Percentiles rank a stretch among this genome's conserved stretches.
Conservation (phyloP, 2,797 vertebrate genomes). For the Thamnophis elegans region DNA sequence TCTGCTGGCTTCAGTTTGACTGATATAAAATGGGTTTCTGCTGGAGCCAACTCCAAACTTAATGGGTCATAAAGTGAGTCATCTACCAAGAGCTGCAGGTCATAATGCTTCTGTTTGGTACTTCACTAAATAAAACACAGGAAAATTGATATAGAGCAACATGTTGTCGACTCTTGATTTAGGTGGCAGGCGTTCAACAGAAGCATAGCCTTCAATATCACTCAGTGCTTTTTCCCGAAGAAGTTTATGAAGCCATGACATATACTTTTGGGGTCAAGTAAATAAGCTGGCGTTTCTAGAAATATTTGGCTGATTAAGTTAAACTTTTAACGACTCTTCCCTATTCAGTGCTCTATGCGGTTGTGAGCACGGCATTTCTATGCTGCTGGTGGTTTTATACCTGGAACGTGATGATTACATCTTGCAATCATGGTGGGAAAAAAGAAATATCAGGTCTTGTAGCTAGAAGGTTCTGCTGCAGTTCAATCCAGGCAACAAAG, state of each 20-base stretch:
- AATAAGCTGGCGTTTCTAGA: neutral
- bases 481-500: constrained; percentile 21
- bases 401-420: neutral
- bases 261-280: neutral
- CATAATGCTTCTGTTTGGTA: neutral
- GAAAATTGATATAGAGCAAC: neutral
- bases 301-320: neutral
- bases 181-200: neutral
- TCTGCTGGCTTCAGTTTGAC: neutral
- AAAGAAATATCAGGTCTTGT: neutral
- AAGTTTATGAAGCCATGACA: neutral
- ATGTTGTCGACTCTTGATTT: neutral
- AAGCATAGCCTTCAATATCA: neutral
- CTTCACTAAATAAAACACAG: neutral
- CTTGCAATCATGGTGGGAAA: neutral
- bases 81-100: neutral
- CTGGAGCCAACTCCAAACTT: neutral
- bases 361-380: neutral
- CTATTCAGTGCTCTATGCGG: neutral
- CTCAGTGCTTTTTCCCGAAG: neutral
- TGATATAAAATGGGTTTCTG: neutral
- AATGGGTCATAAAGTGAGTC: neutral
- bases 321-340: neutral
- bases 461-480: neutral
- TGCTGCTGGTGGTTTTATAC: neutral